Evolutionary conservation across 2,113 vertebrate genomes (phyloP).

Genomic region (Platycercus adscitus): DNA sequence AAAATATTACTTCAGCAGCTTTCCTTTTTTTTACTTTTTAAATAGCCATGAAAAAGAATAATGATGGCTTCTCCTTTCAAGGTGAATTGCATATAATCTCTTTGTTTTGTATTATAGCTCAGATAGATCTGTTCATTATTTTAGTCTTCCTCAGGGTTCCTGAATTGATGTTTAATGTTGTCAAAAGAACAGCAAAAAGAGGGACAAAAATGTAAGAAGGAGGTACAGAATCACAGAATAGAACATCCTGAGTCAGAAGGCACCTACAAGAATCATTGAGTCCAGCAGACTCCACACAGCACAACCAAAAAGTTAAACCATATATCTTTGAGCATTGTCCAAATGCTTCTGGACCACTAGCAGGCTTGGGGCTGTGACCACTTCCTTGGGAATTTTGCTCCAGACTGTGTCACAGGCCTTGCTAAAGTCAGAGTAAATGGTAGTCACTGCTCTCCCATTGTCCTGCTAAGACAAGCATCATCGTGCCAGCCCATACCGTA

Average conservation of each 20-base stretch:
- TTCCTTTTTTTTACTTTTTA: not conserved
- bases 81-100: slow-evolving; percentile 35
- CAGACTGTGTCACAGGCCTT: not conserved
- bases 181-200: slow-evolving; percentile 17
- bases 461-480: not conserved
- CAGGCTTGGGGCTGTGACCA: not conserved
- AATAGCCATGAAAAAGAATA: slow-evolving; percentile 22
- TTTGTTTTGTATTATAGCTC: slow-evolving; percentile 52
- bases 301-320: not conserved
- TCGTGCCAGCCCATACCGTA: not conserved
- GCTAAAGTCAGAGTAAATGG: not conserved
- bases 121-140: slow-evolving; percentile 46
- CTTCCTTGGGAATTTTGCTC: not conserved
- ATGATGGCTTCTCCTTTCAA: slow-evolving; percentile 27
- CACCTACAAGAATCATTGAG: rapidly evolving
- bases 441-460: not conserved
- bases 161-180: not conserved
- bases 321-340: not conserved
- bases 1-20: slow-evolving; percentile 34
- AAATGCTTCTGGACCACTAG: not conserved
- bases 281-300: not conserved
- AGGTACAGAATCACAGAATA: not conserved
- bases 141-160: slow-evolving; percentile 33
- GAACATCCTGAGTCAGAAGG: not conserved
- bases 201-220: not conserved